Evolutionary conservation across 1,140 invertebrate species (phyloP), one percentile per base, ranked within the genome.

Genomic region (Prorops nasuta): DNA sequence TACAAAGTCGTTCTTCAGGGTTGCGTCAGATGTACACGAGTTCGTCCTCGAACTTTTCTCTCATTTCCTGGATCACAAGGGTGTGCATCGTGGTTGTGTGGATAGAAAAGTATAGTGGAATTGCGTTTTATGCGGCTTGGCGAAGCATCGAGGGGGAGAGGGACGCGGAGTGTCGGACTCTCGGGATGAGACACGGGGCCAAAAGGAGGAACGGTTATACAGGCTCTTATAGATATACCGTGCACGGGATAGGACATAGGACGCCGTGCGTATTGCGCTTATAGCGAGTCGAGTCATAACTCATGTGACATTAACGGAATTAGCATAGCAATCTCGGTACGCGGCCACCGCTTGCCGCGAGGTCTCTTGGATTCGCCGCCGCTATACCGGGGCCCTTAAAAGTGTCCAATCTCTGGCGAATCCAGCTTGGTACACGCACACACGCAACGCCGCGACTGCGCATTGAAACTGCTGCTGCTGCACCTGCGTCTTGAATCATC

Each of bases 281-380:
- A 10, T 35, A 49, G 44, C 36, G 38, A 17, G n/a, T 4, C 3
- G 32, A 31, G 21, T 40, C 51, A 60, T 71, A 72, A 73, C 37
- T 73, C 63, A 69, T 66, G 57, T 43, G 54, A 66, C 63, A 68
- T 71, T 67, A 73, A 66, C 43, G 38, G 55, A 70, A 71, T 72
- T 73, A 71, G 63, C 67, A 69, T 71, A 67, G 59, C 60, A 57
- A 67, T 66, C 59, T 62, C 37, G 38, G 34, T 37, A 42, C 46
- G 39, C 37, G 24, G 34, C 46, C 38, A 48, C 16, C 40, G n/a
- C n/a, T n/a, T n/a, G n/a, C n/a, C n/a, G n/a, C n/a, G n/a, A n/a
- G n/a, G n/a, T n/a, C n/a, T n/a, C n/a, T n/a, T n/a, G n/a, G n/a
- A n/a, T n/a, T n/a, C n/a, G n/a, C n/a, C n/a, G n/a, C n/a, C n/a